Percentiles rank a stretch among this genome's conserved stretches.
These are phyloP conservation scores for Therioaphis trifolii DNA, from an alignment of 2,888 invertebrate genomes.

Conservation along the genomic window DNA sequence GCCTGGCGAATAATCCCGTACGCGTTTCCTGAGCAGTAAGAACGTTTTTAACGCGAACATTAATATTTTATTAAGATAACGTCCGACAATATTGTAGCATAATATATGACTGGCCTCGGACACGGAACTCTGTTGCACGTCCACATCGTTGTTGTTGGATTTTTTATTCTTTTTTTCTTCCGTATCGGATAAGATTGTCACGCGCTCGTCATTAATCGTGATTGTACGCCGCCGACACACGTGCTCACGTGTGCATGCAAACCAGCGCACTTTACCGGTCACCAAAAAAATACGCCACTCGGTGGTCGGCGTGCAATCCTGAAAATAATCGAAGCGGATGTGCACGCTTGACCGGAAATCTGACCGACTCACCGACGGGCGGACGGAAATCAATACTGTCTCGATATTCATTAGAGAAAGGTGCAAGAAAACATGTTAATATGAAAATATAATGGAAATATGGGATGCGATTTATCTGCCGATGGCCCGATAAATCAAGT, in stretches of 20 bases:
- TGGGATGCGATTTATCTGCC: not conserved
- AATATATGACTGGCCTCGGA: not conserved
- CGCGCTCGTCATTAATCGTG: not conserved
- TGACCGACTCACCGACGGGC: no score
- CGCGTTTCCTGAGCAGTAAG: not conserved
- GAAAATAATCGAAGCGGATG: no score
- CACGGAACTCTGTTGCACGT: no score
- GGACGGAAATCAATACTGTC: not conserved
- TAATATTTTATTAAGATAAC: constrained; percentile 18
- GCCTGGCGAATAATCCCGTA: not conserved
- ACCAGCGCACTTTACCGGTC: no score
- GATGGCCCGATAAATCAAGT: constrained; percentile 27
- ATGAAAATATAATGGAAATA: constrained; percentile 26
- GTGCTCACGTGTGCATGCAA: no score
- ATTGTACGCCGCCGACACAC: no score
- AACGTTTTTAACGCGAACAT: constrained; percentile 18
- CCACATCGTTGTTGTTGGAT: not conserved
- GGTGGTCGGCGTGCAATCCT: no score
- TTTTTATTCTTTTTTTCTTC: no score
- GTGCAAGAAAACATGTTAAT: constrained; percentile 15
- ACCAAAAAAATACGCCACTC: no score
- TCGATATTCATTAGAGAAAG: not conserved
- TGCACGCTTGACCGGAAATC: no score
- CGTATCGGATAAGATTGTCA: not conserved
- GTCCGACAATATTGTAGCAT: not conserved